phyloP scores from a whole-genome alignment of 2,113 vertebrate genomes.

The Cyphomyrus discorhynchus region DNA sequence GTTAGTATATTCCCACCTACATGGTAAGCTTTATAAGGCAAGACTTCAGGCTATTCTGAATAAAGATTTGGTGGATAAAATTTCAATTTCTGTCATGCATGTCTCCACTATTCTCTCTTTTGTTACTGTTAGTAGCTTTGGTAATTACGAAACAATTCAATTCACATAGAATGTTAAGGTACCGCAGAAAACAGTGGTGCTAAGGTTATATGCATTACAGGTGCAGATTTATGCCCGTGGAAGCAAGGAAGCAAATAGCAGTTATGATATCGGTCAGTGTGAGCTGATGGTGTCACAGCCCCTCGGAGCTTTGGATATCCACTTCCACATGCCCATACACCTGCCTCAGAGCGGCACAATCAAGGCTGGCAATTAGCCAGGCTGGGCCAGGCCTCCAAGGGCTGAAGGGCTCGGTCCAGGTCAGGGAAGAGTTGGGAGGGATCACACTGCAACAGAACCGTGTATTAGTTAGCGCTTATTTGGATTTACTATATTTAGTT shows the following conservation, averaged over 20 bases:
- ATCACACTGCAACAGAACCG: slow-evolving; percentile 63
- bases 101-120: not conserved
- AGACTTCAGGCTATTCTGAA: not conserved
- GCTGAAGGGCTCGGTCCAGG: slow-evolving; percentile 66
- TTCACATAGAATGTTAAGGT: not conserved
- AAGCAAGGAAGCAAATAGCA: not conserved
- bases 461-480: not conserved
- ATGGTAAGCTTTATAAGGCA: not conserved
- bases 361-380: slow-evolving; percentile 78
- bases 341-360: slow-evolving; percentile 73
- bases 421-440: slow-evolving; percentile 58
- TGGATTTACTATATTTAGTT: not conserved
- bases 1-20: not conserved
- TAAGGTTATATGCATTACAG: not conserved
- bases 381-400: slow-evolving; percentile 61
- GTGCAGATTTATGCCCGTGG: not conserved
- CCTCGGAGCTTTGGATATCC: slow-evolving; percentile 39
- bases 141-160: not conserved
- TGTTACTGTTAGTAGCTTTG: not conserved
- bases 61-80: not conserved
- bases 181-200: not conserved
- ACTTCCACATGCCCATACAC: slow-evolving; percentile 69
- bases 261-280: not conserved
- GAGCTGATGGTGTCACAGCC: not conserved
- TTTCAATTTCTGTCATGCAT: not conserved